phyloP scores from a whole-genome alignment of 2,113 vertebrate genomes.

The Scophthalmus maximus region DNA sequence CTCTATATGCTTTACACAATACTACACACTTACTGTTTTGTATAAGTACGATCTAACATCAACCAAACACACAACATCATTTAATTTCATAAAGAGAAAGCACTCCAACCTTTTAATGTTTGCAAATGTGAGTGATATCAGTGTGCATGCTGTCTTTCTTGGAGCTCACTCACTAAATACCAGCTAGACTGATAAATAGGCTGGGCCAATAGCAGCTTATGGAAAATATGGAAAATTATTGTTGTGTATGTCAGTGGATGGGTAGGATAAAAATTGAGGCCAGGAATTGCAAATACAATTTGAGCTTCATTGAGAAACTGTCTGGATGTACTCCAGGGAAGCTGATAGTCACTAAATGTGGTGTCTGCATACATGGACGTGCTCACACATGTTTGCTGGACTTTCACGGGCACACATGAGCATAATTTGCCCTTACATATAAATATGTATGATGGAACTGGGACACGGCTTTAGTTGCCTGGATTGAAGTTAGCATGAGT shows the following conservation, averaged over 20 bases:
- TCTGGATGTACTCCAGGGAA: not conserved
- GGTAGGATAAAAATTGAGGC: too few relatives aligned
- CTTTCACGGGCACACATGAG: not conserved
- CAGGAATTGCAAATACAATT: too few relatives aligned
- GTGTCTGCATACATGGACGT: not conserved
- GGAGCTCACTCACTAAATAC: too few relatives aligned
- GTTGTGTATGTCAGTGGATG: too few relatives aligned
- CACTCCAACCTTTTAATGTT: too few relatives aligned
- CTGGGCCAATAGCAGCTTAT: not conserved
- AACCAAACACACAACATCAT: too few relatives aligned
- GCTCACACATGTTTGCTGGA: conserved; percentile 4
- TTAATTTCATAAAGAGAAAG: too few relatives aligned
- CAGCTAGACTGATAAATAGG: not conserved
- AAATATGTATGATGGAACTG: not conserved
- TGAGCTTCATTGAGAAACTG: not conserved
- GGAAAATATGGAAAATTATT: not conserved
- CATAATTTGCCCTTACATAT: not conserved
- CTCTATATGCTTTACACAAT: too few relatives aligned
- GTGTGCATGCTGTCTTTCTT: too few relatives aligned
- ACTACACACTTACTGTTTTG: too few relatives aligned
- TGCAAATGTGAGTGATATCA: too few relatives aligned
- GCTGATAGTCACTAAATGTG: not conserved
- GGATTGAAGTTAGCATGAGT: not conserved
- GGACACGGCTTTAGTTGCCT: not conserved
- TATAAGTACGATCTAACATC: too few relatives aligned